Evolutionary conservation across 1,140 invertebrate genomes (phyloP).

Genomic region (Paraescarpia echinospica): DNA sequence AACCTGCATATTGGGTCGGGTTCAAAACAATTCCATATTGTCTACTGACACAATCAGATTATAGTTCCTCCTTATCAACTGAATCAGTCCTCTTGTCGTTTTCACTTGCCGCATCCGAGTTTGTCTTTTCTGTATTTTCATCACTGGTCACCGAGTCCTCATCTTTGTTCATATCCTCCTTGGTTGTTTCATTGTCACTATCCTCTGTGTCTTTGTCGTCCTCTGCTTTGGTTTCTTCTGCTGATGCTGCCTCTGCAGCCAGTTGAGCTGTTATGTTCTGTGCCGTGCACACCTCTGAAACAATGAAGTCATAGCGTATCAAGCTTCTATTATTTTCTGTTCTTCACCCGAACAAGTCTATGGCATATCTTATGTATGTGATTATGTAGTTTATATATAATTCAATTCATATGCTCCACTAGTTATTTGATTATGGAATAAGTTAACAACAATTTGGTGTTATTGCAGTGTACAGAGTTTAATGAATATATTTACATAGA

Average conservation of each 20-base stretch:
- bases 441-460: too few relatives aligned
- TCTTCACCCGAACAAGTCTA: not conserved
- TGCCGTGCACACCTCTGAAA: not conserved
- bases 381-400: too few relatives aligned
- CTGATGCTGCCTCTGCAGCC: not conserved
- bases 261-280: not conserved
- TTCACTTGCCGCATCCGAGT: not conserved
- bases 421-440: too few relatives aligned
- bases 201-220: not conserved
- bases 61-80: not conserved
- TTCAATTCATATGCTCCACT: too few relatives aligned
- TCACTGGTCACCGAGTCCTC: not conserved
- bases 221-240: not conserved
- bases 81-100: not conserved
- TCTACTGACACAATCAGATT: not conserved
- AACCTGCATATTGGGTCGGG: not conserved
- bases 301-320: not conserved
- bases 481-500: too few relatives aligned
- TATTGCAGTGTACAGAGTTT: too few relatives aligned
- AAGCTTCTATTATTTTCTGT: not conserved
- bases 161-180: not conserved
- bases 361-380: not conserved
- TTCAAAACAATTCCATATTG: not conserved
- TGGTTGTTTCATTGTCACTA: not conserved
- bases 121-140: not conserved